A percentile compares a stretch with the other conserved stretches of the same genome.
Evolutionary conservation across 2,888 invertebrate genomes (phyloP).

Genomic region (Parnassius mnemosyne): DNA sequence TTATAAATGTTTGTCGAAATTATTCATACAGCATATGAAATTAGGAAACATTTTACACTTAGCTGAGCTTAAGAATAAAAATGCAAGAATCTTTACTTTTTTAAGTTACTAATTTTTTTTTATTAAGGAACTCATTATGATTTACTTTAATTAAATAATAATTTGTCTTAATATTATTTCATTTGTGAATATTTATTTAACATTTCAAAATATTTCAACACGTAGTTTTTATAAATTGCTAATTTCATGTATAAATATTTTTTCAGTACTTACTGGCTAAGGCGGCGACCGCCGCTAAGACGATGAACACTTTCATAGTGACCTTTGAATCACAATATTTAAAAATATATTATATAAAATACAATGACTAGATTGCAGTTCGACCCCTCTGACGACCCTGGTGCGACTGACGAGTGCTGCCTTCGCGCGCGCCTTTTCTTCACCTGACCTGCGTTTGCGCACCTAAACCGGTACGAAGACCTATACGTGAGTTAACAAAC

Average conservation of each 20-base stretch:
- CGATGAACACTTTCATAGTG: slow-evolving; percentile 79
- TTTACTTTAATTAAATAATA: too few species aligned
- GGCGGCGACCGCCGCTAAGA: slow-evolving; percentile 67
- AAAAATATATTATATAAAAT: slow-evolving; percentile 49
- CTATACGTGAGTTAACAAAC: slow-evolving; percentile 67
- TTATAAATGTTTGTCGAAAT: too few species aligned
- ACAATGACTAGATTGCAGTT: slow-evolving; percentile 76
- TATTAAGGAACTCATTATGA: too few species aligned
- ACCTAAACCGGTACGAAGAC: slow-evolving; percentile 68
- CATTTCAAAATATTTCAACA: too few species aligned
- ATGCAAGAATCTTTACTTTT: too few species aligned
- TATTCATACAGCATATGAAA: too few species aligned
- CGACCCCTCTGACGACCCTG: slow-evolving; percentile 70
- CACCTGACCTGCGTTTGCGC: slow-evolving; percentile 59
- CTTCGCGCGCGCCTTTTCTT: slow-evolving; percentile 76
- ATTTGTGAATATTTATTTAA: too few species aligned
- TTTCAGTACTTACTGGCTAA: slow-evolving; percentile 66
- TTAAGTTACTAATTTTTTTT: too few species aligned
- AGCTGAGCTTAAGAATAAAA: too few species aligned
- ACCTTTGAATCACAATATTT: slow-evolving; percentile 58
- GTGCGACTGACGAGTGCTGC: slow-evolving; percentile 66
- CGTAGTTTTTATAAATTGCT: too few species aligned
- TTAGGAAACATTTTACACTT: too few species aligned
- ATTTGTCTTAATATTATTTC: too few species aligned
- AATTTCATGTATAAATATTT: neutral